Conservation (phyloP, 2,888 invertebrate genomes). For the Callinectes sapidus region DNA sequence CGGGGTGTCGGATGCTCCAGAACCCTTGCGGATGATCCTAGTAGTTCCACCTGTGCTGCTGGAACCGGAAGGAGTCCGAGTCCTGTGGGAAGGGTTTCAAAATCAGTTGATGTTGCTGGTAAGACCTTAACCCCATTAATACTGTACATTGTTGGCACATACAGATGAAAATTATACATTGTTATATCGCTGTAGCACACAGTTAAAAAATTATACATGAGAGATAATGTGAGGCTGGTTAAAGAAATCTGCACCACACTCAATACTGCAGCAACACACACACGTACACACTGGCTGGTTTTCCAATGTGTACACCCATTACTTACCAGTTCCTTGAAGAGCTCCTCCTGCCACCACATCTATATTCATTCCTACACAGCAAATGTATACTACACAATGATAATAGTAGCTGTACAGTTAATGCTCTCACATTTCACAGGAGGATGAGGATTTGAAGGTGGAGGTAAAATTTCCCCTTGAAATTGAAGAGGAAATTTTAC, state of each 20-base stretch:
- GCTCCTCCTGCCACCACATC: too few species aligned
- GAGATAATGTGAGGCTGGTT: background rate
- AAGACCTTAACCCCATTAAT: background rate
- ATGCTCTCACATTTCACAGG: background rate
- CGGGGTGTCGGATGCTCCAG: conserved; percentile 83
- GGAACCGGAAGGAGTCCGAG: conserved; percentile 86
- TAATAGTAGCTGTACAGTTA: background rate
- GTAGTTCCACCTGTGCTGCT: conserved; percentile 74
- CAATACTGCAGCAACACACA: background rate
- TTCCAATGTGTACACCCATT: too few species aligned
- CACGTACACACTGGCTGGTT: background rate
- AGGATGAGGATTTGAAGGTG: background rate
- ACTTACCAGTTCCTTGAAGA: too few species aligned
- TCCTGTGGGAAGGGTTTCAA: conserved; percentile 77
- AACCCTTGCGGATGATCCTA: conserved; percentile 79
- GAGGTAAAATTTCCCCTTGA: background rate
- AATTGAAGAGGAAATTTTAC: too few species aligned
- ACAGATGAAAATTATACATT: background rate
- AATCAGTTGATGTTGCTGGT: background rate
- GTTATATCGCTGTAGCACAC: background rate
- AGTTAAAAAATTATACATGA: background rate
- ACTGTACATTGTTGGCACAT: background rate
- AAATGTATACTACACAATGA: background rate
- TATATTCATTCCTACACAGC: background rate
- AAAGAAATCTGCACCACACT: background rate